Evolutionary conservation across 1,140 invertebrate species (phyloP).

Genomic region (Platyscapa corneri): DNA sequence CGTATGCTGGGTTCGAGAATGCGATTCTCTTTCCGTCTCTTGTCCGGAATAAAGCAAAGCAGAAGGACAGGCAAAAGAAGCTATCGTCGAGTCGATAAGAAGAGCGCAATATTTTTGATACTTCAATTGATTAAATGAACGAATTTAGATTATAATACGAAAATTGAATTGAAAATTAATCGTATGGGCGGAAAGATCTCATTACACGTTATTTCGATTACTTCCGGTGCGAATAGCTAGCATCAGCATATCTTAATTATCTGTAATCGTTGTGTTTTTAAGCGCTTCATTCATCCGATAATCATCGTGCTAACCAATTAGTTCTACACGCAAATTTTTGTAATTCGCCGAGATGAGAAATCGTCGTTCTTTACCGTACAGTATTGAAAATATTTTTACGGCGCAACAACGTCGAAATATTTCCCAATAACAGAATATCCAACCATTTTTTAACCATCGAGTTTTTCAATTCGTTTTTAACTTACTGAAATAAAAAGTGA

Average conservation of each 20-base stretch:
- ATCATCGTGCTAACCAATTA: not conserved
- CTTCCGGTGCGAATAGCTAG: conserved; percentile 3
- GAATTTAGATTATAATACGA: conserved; percentile 37
- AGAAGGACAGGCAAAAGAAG: not conserved
- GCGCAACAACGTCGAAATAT: not conserved
- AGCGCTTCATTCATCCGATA: too few relatives aligned
- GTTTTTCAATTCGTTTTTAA: too few relatives aligned
- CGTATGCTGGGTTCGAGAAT: conserved; percentile 47
- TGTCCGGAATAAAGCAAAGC: not conserved
- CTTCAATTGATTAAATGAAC: conserved; percentile 35
- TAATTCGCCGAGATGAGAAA: conserved; percentile 11
- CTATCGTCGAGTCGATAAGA: not conserved
- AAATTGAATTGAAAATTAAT: conserved; percentile 26
- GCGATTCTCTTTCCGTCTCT: conserved; percentile 19
- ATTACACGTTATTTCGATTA: conserved; percentile 29
- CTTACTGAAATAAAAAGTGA: too few relatives aligned
- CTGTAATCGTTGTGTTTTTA: not conserved
- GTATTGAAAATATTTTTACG: not conserved
- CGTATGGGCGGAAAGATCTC: conserved; percentile 19
- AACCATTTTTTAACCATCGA: not conserved
- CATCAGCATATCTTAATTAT: not conserved
- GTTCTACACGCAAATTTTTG: not conserved
- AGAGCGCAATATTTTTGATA: conserved; percentile 49
- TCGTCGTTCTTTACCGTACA: not conserved
- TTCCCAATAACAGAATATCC: not conserved